phyloP scores from a whole-genome alignment of 2,888 invertebrate species.

The Drosophila suboccidentalis region DNA sequence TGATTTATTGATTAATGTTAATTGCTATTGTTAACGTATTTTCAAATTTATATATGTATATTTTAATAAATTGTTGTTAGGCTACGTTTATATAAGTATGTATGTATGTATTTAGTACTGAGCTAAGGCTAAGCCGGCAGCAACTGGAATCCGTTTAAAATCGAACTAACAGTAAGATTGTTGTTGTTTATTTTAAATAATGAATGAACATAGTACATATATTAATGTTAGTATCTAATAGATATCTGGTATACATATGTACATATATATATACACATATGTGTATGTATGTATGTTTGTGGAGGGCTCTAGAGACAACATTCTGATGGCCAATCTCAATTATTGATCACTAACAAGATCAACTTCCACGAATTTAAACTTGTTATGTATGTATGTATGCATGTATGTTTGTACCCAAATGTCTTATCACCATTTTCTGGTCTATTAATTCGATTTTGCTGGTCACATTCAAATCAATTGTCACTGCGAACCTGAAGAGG shows the following conservation, averaged over 20 bases:
- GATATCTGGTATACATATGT: not conserved
- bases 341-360: not conserved
- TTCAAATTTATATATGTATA: not conserved
- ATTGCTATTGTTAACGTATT: conserved; percentile 11
- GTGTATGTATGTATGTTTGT: not conserved
- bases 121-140: conserved; percentile 20
- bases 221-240: not conserved
- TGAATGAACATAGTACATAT: conserved; percentile 5
- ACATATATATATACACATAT: too few species aligned
- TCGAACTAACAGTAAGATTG: conserved; percentile 3
- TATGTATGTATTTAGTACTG: conserved; percentile 8
- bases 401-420: conserved; percentile 7
- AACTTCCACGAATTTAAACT: conserved; percentile 1
- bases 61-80: conserved; percentile 3
- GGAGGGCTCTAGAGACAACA: conserved; percentile 1
- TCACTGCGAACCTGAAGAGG: conserved; percentile 8
- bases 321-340: not conserved
- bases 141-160: conserved; percentile 10
- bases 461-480: conserved; percentile 21
- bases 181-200: conserved; percentile 3
- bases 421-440: conserved; percentile 7
- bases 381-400: not conserved
- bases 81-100: not conserved
- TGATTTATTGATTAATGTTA: not conserved
- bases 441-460: conserved; percentile 1